Evolutionary conservation across 2,888 invertebrate genomes (phyloP).

Genomic region (Pristionchus arcanus): DNA sequence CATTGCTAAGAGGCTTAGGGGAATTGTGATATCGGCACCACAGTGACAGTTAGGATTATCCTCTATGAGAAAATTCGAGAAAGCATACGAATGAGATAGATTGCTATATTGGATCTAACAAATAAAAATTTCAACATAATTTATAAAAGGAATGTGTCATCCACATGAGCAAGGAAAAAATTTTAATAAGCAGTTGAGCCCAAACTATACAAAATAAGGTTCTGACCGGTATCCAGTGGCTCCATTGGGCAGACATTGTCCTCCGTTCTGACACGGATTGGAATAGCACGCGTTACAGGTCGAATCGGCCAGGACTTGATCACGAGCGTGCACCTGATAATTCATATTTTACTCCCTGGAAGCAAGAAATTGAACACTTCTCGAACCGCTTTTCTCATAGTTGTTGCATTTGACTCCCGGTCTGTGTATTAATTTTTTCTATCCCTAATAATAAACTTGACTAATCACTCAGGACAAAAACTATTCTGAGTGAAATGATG

Average conservation of each 20-base stretch:
- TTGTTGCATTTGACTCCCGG: too few relatives aligned
- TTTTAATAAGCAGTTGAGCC: background rate
- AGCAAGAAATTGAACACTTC: too few relatives aligned
- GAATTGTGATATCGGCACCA: background rate
- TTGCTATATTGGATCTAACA: too few relatives aligned
- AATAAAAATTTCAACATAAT: too few relatives aligned
- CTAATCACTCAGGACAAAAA: too few relatives aligned
- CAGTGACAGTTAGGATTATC: background rate
- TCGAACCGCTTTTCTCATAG: too few relatives aligned
- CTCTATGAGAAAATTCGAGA: background rate
- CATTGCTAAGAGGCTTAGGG: background rate
- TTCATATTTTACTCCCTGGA: background rate
- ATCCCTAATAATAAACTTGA: too few relatives aligned
- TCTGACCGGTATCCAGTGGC: constrained; percentile 30
- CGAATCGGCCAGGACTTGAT: background rate
- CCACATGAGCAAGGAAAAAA: too few relatives aligned
- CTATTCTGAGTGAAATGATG: background rate
- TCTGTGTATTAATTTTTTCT: too few relatives aligned
- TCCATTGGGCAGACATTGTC: constrained; percentile 63
- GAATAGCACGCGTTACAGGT: constrained; percentile 56
- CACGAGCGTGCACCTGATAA: background rate
- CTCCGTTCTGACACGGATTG: constrained; percentile 65
- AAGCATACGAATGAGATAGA: background rate
- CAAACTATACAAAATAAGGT: background rate
- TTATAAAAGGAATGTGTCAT: too few relatives aligned